Base-by-base conservation (phyloP, 2,888 invertebrate genomes). In the Ormyrus labotus region DNA sequence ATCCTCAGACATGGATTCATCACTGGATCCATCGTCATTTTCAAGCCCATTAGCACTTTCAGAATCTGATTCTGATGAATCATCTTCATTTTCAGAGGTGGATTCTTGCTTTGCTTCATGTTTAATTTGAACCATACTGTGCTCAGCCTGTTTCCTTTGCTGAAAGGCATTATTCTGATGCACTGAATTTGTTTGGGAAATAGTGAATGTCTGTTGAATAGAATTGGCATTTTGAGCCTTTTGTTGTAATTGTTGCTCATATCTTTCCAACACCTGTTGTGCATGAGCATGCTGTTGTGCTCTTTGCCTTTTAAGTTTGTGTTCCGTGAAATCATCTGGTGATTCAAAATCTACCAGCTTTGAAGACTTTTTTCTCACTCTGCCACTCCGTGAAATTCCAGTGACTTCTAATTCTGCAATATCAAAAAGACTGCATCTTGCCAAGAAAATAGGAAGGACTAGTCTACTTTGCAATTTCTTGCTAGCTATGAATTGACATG, bases 331-430 rank as follows among this genome's bases (percentile, higher is more conserved):
- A 87, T 97, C 97, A 89, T 98, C 98, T 0, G 96, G 96, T 0
- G 96, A 96, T 89, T 97, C 96, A 91, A 98, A 98, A 90, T 98
- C 98, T 91, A 97, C 94, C 63, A 99, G 92, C 90, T 98, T 98
- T 0, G 98, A 97, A 19, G 98, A 98, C 91, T 98, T 98, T 92
- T 98, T 98, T 76, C 98, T 92, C 0, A 98, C 97, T 78, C 97
- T 93, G 45, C 97, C 97, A 85, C 97, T 97, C 79, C 97, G 93
- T 3, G 97, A 97, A 60, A 97, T 94, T 8, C 97, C 97, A 75
- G 96, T 96, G 77, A 96, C 96, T 91, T 96, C 96, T 87, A 96
- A 92, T 92, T 95, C 95, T 93, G 89, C 81, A 88, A 88, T 84
- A 85, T 87, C 85, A 82, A 87, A 88, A 86, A 83, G 86, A 88